Conservation (phyloP, 2,888 invertebrate genomes). For the Leucophenga maculata region DNA sequence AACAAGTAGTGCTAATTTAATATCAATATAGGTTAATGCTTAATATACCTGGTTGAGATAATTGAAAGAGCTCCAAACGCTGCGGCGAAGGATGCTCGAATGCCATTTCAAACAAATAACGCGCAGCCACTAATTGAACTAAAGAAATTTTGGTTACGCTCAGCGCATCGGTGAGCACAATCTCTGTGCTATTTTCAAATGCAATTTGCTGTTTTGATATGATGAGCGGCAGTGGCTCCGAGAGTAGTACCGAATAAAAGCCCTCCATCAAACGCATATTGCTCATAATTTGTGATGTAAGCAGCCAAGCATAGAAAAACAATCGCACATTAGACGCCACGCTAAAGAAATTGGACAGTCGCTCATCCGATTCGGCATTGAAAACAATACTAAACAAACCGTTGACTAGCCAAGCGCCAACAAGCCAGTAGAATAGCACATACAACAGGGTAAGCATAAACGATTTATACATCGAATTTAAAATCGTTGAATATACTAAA, state of each 20-base stretch:
- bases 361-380: slow-evolving; percentile 70
- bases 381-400: slow-evolving; percentile 74
- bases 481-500: slow-evolving; percentile 76
- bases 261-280: slow-evolving; percentile 81
- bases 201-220: slow-evolving; percentile 52
- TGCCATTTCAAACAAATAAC: slow-evolving; percentile 80
- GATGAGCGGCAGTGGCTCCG: slow-evolving; percentile 75
- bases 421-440: slow-evolving; percentile 76
- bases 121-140: slow-evolving; percentile 82
- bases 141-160: slow-evolving; percentile 75
- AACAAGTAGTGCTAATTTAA: not conserved
- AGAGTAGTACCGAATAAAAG: slow-evolving; percentile 80
- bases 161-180: slow-evolving; percentile 78
- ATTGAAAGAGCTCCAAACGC: slow-evolving; percentile 79
- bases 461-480: slow-evolving; percentile 76
- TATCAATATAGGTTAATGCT: not conserved
- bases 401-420: slow-evolving; percentile 75
- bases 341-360: slow-evolving; percentile 66
- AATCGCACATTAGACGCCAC: slow-evolving; percentile 67
- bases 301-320: slow-evolving; percentile 80
- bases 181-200: slow-evolving; percentile 73
- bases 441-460: slow-evolving; percentile 78
- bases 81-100: slow-evolving; percentile 74
- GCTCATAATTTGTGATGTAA: slow-evolving; percentile 79
- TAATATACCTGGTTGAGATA: slow-evolving; percentile 79